These are phyloP conservation scores for Agapornis roseicollis DNA, from an alignment of 2,113 vertebrate genomes.

Conservation along the genomic window DNA sequence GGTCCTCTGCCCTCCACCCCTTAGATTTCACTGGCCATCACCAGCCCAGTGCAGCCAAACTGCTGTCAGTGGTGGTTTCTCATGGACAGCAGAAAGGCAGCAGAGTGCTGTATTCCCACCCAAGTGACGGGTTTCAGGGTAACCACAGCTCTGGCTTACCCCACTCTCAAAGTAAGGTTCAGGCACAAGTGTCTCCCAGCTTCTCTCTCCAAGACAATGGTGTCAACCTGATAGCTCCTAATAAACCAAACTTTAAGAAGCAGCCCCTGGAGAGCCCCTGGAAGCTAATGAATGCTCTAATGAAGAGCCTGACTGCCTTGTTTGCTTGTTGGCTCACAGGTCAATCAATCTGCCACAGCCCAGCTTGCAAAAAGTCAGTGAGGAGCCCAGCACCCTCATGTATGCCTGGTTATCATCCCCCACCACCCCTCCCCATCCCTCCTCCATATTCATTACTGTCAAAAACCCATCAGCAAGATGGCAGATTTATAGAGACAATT, in stretches of 20 bases:
- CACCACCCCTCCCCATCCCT: neutral
- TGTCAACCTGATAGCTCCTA: slow-evolving; percentile 22
- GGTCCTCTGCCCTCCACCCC: neutral
- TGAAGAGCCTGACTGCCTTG: slow-evolving; percentile 33
- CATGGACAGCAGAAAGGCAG: neutral
- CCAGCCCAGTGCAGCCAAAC: neutral
- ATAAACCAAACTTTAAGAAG: slow-evolving; percentile 23
- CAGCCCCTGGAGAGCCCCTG: neutral
- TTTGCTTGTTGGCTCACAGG: neutral
- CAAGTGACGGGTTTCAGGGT: neutral
- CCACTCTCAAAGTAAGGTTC: neutral
- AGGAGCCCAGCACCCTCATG: neutral
- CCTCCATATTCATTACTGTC: slow-evolving; percentile 39
- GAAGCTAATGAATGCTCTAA: slow-evolving; percentile 52
- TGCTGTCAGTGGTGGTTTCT: neutral
- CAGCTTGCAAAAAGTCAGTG: neutral
- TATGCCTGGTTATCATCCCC: neutral
- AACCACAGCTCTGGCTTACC: neutral
- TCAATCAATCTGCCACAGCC: slow-evolving; percentile 31
- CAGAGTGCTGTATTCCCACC: neutral
- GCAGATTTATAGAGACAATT: neutral
- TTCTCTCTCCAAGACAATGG: neutral
- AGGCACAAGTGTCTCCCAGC: neutral
- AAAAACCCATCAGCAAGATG: neutral
- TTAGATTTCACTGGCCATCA: neutral